Percentiles rank a stretch among this genome's conserved stretches.
These are phyloP conservation scores for Pecten maximus DNA, from an alignment of 2,888 invertebrate genomes.

Conservation along the genomic window DNA sequence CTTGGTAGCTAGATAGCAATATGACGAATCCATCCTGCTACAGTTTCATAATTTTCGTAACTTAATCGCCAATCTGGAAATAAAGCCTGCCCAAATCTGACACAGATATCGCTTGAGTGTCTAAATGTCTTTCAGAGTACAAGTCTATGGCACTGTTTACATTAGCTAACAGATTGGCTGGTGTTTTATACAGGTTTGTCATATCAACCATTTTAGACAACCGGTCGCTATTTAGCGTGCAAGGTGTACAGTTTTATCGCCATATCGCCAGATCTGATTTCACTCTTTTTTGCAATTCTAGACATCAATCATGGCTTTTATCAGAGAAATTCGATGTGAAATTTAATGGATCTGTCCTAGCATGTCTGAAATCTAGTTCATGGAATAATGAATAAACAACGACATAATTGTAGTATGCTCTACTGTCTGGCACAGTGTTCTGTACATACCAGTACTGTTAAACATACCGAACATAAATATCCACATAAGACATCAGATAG, in stretches of 20 bases:
- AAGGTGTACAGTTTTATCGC: background rate
- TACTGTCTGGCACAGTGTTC: background rate
- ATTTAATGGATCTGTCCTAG: background rate
- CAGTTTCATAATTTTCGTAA: background rate
- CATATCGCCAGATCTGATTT: background rate
- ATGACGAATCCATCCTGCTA: background rate
- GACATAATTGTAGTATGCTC: background rate
- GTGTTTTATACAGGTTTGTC: background rate
- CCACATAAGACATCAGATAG: too few species aligned
- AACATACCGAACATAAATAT: too few species aligned
- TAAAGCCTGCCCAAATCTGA: background rate
- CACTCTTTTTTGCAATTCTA: slow-evolving; percentile 23
- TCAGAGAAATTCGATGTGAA: slow-evolving; percentile 27
- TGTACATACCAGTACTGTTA: background rate
- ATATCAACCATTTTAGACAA: slow-evolving; percentile 11
- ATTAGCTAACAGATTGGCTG: background rate
- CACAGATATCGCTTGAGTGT: background rate
- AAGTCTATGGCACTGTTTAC: background rate
- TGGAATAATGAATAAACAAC: background rate
- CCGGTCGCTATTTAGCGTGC: background rate
- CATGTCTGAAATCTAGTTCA: slow-evolving; percentile 2
- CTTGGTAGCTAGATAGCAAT: background rate
- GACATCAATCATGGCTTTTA: slow-evolving; percentile 6
- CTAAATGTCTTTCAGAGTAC: background rate
- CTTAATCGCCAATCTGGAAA: background rate